A percentile compares a stretch with the other conserved stretches of the same genome.
Evolutionary conservation across 1,140 invertebrate species (phyloP).

Genomic region (Psix sp.): DNA sequence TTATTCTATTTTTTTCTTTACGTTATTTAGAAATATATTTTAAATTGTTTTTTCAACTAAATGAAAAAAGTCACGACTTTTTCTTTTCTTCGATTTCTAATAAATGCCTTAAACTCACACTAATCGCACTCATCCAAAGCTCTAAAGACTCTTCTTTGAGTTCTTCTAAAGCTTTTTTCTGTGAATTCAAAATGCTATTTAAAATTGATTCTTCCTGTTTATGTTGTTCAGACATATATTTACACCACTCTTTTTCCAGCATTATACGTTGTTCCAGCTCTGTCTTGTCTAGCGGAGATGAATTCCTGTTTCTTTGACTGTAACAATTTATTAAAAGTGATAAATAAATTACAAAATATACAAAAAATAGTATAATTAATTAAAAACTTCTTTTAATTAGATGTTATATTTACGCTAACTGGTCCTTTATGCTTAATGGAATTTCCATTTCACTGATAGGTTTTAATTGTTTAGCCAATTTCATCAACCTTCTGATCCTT

Average conservation of each 20-base stretch:
- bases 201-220: conserved; percentile 82
- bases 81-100: conserved; percentile 1
- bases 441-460: conserved; percentile 89
- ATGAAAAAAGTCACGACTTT: neutral
- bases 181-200: conserved; percentile 81
- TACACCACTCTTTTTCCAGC: conserved; percentile 85
- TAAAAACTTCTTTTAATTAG: too few relatives aligned
- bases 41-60: neutral
- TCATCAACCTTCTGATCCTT: conserved; percentile 86
- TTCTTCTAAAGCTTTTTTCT: conserved; percentile 86
- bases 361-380: too few relatives aligned
- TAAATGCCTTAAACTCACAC: conserved; percentile 77
- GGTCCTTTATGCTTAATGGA: conserved; percentile 81
- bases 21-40: conserved; percentile 8
- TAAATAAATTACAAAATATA: conserved; percentile 2
- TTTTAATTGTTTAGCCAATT: conserved; percentile 86
- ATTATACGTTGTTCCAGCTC: conserved; percentile 78
- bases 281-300: conserved; percentile 72
- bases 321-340: conserved; percentile 32
- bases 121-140: conserved; percentile 88
- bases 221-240: conserved; percentile 82
- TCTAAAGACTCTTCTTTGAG: conserved; percentile 87
- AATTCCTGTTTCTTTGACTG: conserved; percentile 78
- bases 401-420: too few relatives aligned
- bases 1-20: neutral